Conservation (phyloP, 2,113 vertebrate species). For the Sclerurus mexicanus region DNA sequence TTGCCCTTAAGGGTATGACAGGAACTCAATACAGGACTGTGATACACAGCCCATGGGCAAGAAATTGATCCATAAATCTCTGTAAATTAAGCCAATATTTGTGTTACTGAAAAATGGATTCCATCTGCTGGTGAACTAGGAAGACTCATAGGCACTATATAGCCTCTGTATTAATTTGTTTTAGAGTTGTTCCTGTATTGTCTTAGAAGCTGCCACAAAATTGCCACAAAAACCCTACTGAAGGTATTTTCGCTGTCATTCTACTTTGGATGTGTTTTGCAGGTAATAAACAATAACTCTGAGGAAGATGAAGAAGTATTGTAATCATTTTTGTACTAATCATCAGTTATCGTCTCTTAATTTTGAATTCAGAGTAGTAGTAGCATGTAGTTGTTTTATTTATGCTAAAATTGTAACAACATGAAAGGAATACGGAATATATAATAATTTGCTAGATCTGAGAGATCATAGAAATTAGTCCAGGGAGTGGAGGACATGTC, state of each 20-base stretch:
- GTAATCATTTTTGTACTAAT: neutral
- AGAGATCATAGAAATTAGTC: neutral
- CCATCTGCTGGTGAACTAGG: neutral
- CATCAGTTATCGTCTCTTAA: neutral
- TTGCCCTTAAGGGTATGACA: neutral
- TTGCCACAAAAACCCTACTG: neutral
- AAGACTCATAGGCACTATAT: neutral
- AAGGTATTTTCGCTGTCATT: neutral
- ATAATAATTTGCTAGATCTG: neutral
- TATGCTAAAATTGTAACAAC: neutral
- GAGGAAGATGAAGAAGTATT: neutral
- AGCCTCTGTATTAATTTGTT: neutral
- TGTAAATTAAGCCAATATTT: constrained; percentile 8
- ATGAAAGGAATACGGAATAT: neutral
- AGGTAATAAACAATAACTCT: neutral
- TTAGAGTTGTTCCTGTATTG: neutral
- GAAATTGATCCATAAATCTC: constrained; percentile 45
- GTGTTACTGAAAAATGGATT: constrained; percentile 17
- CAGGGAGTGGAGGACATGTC: neutral
- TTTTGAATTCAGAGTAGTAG: neutral
- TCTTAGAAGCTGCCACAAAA: neutral
- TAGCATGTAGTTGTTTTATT: neutral
- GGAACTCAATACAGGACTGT: neutral
- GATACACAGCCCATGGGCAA: neutral
- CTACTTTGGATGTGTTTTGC: neutral